Evolutionary conservation across 2,113 vertebrate genomes (phyloP), one percentile per base, ranked within the genome.

Genomic region (Strix aluco): DNA sequence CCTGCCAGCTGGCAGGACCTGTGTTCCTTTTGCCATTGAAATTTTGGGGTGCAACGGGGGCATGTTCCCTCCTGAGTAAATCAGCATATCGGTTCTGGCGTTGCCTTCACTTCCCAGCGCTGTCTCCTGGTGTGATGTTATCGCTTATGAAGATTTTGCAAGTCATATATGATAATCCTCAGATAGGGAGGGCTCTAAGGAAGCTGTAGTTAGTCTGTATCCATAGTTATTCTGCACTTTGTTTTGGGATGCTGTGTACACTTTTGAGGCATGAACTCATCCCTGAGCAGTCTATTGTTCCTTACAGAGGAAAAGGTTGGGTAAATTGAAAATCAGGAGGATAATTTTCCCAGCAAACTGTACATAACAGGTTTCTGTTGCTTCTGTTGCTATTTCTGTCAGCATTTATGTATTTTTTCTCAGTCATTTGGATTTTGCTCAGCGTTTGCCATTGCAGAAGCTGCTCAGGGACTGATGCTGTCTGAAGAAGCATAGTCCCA

Each of bases 21-120:
- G 1, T 3, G 3, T 25, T 40, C 49, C 49, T 47, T 42, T 25
- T 23, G 12, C 25, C 3, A 0, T 3, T 17, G 54, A 23, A 15
- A 27, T 71, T 62, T 51, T 36, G 54, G 72, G 86, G 54, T 81
- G n/a, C 51, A 23, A 2, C 0, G 2, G 44, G 58, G 47, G 5
- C 30, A 3, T 0, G 6, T 15, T 32, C 29, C 73, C 10, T 44
- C 44, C 47, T 11, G 69, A 23, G 1, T 17, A 11, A 29, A 23
- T 34, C 74, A 58, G 63, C 46, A 40, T 40, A 3, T 3, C 0
- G 9, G 20, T 54, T 20, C 62, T 52, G 70, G 21, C 2, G 1
- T 20, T 32, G n/a, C 74, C 26, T 51, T 38, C 36, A 0, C 14
- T 29, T 32, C 80, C 54, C 83, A 44, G 27, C 0, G 0, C 30